phyloP scores from a whole-genome alignment of 2,797 vertebrate species.

The Tachyglossus aculeatus region DNA sequence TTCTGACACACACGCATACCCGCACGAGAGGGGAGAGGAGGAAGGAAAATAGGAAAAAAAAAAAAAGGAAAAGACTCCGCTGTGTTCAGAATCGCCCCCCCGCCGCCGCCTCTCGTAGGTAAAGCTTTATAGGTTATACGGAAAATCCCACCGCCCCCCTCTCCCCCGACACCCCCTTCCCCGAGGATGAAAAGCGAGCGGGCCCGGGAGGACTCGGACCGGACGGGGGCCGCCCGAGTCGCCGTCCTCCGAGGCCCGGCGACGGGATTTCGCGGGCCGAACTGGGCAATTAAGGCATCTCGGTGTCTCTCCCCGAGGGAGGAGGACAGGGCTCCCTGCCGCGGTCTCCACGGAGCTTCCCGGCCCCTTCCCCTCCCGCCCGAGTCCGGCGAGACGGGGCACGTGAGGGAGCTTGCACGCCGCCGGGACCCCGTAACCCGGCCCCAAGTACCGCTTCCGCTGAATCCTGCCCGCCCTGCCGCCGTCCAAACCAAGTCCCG shows the following conservation, averaged over 20 bases:
- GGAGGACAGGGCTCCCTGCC: not conserved
- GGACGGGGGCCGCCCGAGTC: not conserved
- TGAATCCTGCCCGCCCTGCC: conserved; percentile 28
- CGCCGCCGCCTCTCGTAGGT: conserved; percentile 12
- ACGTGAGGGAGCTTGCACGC: not conserved
- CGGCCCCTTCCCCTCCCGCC: not conserved
- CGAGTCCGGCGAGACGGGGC: conserved; percentile 2
- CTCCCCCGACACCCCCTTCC: no score
- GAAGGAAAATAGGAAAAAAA: not conserved
- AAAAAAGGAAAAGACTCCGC: not conserved
- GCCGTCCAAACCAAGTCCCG: conserved; percentile 46
- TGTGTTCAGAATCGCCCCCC: not conserved
- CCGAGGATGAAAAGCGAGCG: not conserved
- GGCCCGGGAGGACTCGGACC: not conserved
- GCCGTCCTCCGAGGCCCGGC: not conserved
- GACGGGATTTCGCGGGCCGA: not conserved
- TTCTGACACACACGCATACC: no score
- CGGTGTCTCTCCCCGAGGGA: conserved; percentile 30
- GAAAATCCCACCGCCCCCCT: not conserved
- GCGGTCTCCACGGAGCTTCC: not conserved
- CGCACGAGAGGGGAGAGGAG: not conserved
- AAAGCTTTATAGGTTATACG: conserved; percentile 41
- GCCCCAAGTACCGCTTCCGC: conserved; percentile 6
- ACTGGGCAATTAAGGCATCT: conserved; percentile 43
- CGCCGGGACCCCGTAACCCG: not conserved